These are phyloP conservation scores for Platypus cylindrus DNA, from an alignment of 2,888 invertebrate species.

Conservation along the genomic window DNA sequence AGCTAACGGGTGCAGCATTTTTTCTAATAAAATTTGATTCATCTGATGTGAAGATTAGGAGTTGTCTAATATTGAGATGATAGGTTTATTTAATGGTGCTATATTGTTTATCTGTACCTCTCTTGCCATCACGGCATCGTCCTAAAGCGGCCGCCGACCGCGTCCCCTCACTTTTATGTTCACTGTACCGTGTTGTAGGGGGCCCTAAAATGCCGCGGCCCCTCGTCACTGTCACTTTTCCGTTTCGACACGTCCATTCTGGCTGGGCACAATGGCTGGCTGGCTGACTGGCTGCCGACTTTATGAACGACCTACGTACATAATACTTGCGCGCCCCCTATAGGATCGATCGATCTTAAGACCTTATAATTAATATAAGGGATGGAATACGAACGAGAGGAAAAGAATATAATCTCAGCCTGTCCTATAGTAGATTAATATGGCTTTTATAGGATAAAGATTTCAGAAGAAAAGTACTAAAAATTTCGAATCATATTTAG, in stretches of 20 bases:
- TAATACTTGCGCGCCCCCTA: slow-evolving; percentile 27
- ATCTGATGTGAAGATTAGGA: too few species aligned
- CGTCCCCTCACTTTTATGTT: slow-evolving; percentile 20
- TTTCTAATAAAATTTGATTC: too few species aligned
- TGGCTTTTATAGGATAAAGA: too few species aligned
- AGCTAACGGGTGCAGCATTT: too few species aligned
- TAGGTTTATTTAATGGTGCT: too few species aligned
- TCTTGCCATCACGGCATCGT: slow-evolving; percentile 62
- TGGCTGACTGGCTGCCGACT: slow-evolving; percentile 13
- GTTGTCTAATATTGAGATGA: too few species aligned
- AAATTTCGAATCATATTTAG: too few species aligned
- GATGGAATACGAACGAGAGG: too few species aligned
- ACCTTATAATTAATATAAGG: slow-evolving; percentile 13
- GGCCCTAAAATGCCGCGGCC: slow-evolving; percentile 14
- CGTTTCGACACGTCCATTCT: slow-evolving; percentile 15
- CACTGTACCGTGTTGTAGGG: slow-evolving; percentile 15
- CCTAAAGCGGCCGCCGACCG: slow-evolving; percentile 42
- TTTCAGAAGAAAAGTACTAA: too few species aligned
- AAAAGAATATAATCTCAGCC: too few species aligned
- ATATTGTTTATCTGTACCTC: too few species aligned
- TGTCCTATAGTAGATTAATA: too few species aligned
- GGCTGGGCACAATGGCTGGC: slow-evolving; percentile 11
- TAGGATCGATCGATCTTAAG: slow-evolving; percentile 27
- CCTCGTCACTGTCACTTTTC: slow-evolving; percentile 14
- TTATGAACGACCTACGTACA: slow-evolving; percentile 13